These are phyloP conservation scores for Leptinotarsa undecemlineata DNA, from an alignment of 1,140 invertebrate species.

Conservation along the genomic window DNA sequence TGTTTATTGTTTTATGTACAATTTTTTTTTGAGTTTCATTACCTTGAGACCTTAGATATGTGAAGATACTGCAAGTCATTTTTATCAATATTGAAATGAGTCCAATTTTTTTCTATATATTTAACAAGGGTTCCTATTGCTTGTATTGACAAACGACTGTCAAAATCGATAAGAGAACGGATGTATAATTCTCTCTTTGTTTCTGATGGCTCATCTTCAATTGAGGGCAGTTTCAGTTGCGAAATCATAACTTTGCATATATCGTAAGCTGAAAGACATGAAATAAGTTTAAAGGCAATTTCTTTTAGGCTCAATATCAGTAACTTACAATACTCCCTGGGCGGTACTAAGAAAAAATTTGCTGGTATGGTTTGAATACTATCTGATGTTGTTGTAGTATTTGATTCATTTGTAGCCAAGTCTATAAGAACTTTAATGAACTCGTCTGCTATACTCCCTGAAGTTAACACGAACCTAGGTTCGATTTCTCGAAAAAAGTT, in stretches of 20 bases:
- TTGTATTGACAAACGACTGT: conserved; percentile 67
- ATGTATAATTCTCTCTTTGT: conserved; percentile 67
- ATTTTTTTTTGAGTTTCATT: conserved; percentile 49
- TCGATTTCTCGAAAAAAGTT: conserved; percentile 66
- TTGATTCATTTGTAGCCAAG: conserved; percentile 39
- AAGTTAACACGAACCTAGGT: conserved; percentile 63
- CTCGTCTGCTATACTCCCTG: conserved; percentile 57
- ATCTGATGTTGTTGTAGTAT: conserved; percentile 45
- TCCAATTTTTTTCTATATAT: conserved; percentile 73
- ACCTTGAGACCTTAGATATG: conserved; percentile 68
- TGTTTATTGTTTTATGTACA: neutral
- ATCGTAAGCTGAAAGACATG: conserved; percentile 59
- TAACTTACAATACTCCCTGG: conserved; percentile 62
- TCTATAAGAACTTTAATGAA: conserved; percentile 59
- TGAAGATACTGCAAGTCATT: conserved; percentile 62
- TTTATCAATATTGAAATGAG: conserved; percentile 62
- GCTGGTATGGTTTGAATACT: conserved; percentile 48
- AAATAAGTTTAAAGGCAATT: conserved; percentile 34
- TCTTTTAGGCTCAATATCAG: conserved; percentile 36
- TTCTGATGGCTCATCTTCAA: conserved; percentile 62
- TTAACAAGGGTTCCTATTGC: conserved; percentile 74
- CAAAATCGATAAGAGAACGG: conserved; percentile 70
- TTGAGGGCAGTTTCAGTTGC: conserved; percentile 63
- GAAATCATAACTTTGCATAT: conserved; percentile 65
- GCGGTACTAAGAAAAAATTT: conserved; percentile 60